Evolutionary conservation across 2,888 invertebrate genomes (phyloP).

Genomic region (Nemoura dubitans): DNA sequence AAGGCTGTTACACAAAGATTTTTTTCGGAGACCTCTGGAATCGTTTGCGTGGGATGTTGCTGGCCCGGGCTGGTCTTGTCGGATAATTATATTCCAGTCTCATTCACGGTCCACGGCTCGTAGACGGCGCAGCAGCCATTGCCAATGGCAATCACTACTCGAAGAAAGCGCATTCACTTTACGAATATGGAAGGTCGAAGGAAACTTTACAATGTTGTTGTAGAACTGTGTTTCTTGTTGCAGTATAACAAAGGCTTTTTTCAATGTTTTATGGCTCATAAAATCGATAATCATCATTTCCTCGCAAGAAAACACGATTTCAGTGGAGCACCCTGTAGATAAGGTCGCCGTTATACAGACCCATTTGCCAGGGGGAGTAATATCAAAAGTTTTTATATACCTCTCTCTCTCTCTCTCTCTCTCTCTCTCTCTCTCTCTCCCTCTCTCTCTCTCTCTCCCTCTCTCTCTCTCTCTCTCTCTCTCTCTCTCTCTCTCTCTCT

Average conservation of each 20-base stretch:
- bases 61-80: not conserved
- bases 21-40: not conserved
- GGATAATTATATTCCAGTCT: not conserved
- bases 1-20: conserved; percentile 5
- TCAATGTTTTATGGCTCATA: not conserved
- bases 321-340: not conserved
- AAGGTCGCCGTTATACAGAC: no score
- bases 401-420: no score
- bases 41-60: not conserved
- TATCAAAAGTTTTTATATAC: no score
- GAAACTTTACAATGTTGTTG: not conserved
- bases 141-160: not conserved
- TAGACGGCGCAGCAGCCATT: not conserved
- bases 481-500: no score
- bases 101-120: not conserved
- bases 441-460: no score
- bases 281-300: conserved; percentile 4
- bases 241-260: not conserved
- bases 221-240: not conserved
- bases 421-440: no score
- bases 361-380: no score
- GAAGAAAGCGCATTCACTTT: not conserved
- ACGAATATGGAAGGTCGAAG: not conserved
- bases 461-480: no score
- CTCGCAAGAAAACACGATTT: not conserved